A percentile compares a stretch with the other conserved stretches of the same genome.
These are phyloP conservation scores for Choreutis nemorana DNA, from an alignment of 2,888 invertebrate species.

Conservation along the genomic window DNA sequence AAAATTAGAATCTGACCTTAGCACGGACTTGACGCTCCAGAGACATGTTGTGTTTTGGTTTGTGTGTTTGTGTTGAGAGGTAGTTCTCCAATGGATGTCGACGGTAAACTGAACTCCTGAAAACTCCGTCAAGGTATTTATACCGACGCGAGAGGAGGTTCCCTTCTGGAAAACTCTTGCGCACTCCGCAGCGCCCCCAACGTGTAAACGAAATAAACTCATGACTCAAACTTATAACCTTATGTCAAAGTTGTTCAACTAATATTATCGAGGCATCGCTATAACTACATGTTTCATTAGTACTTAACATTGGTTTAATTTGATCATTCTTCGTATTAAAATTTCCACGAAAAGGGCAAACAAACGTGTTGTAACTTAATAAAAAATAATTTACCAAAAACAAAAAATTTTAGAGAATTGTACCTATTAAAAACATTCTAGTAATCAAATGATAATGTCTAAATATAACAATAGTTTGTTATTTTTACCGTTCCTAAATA, in stretches of 20 bases:
- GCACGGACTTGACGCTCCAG: slow-evolving; percentile 91
- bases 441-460: no score
- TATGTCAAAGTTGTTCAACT: slow-evolving; percentile 11
- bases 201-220: slow-evolving; percentile 42
- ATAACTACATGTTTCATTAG: no score
- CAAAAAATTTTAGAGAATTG: no score
- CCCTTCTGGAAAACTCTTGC: slow-evolving; percentile 57
- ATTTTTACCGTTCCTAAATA: no score
- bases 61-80: slow-evolving; percentile 29
- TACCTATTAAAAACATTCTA: no score
- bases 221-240: slow-evolving; percentile 56
- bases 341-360: no score
- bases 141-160: slow-evolving; percentile 37
- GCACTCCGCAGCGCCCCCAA: slow-evolving; percentile 27
- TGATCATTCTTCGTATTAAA: no score
- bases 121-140: slow-evolving; percentile 52
- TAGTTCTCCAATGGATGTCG: slow-evolving; percentile 35
- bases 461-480: no score
- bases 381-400: no score
- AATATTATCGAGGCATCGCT: no score
- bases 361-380: no score
- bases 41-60: slow-evolving; percentile 73
- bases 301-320: no score
- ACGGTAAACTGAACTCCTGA: slow-evolving; percentile 60
- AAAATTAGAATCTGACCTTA: slow-evolving; percentile 71